A percentile compares a stretch with the other conserved stretches of the same genome.
These are phyloP conservation scores for Drosophila rubida DNA, from an alignment of 2,888 invertebrate species.

Conservation along the genomic window DNA sequence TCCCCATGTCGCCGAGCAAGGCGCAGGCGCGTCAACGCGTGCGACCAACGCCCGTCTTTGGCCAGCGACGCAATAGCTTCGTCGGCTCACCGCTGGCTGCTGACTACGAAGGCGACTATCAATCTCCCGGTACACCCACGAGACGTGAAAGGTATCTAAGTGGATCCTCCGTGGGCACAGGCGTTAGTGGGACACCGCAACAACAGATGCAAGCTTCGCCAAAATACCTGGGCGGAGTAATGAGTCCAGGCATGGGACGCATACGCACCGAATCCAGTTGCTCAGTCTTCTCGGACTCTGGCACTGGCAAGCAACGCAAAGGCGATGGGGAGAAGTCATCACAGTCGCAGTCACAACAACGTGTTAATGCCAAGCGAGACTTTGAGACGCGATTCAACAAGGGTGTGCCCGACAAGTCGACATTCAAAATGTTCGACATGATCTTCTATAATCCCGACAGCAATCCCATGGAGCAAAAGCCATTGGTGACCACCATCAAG, in stretches of 20 bases:
- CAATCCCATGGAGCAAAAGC: slow-evolving; percentile 89
- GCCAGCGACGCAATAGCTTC: slow-evolving; percentile 88
- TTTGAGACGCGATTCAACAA: slow-evolving; percentile 80
- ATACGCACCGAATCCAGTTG: slow-evolving; percentile 84
- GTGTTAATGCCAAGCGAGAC: slow-evolving; percentile 77
- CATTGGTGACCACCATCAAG: slow-evolving; percentile 57
- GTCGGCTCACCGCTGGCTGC: slow-evolving; percentile 81
- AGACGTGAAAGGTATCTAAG: slow-evolving; percentile 79
- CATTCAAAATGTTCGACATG: slow-evolving; percentile 95
- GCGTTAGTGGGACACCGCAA: slow-evolving; percentile 24
- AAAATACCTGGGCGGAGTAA: slow-evolving; percentile 72
- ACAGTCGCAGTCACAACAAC: slow-evolving; percentile 86
- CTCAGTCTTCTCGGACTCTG: slow-evolving; percentile 82
- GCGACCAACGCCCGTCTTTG: slow-evolving; percentile 89
- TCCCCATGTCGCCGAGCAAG: slow-evolving; percentile 85
- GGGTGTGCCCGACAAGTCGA: slow-evolving; percentile 87
- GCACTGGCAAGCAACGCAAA: slow-evolving; percentile 79
- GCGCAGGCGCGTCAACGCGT: slow-evolving; percentile 89
- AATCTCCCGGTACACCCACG: slow-evolving; percentile 62
- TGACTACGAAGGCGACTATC: slow-evolving; percentile 61
- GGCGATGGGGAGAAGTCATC: slow-evolving; percentile 84
- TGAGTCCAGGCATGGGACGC: slow-evolving; percentile 76
- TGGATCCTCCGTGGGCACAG: slow-evolving; percentile 58
- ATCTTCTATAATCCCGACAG: slow-evolving; percentile 95
- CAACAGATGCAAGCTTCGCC: slow-evolving; percentile 59